A percentile compares a stretch with the other conserved stretches of the same genome.
phyloP scores from a whole-genome alignment of 2,113 vertebrate genomes.

The Brachypteracias leptosomus region DNA sequence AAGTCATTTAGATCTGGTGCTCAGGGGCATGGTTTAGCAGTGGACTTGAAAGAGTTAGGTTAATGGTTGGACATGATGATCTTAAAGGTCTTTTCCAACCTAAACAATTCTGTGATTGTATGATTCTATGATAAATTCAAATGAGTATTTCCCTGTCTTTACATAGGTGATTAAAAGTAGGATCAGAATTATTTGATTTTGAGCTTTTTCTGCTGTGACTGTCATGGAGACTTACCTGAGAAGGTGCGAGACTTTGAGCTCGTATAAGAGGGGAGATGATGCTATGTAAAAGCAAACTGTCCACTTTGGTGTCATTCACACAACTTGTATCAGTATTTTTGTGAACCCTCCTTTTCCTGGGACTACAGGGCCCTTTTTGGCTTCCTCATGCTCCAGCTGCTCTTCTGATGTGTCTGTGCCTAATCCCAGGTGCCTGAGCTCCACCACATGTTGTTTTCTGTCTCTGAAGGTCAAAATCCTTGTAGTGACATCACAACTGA shows the following conservation, averaged over 20 bases:
- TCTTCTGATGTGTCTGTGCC: neutral
- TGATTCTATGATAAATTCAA: neutral
- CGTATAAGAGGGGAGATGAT: neutral
- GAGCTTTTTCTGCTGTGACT: neutral
- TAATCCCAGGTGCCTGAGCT: neutral
- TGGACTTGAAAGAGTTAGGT: too few species aligned
- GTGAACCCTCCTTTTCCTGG: neutral
- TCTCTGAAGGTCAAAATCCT: conserved; percentile 24
- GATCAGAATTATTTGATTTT: neutral
- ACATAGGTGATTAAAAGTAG: neutral
- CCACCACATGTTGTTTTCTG: neutral
- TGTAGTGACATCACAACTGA: neutral
- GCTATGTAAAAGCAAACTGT: neutral
- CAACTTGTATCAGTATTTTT: neutral
- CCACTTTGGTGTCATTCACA: neutral
- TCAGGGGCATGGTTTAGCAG: too few species aligned
- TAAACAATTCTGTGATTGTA: too few species aligned
- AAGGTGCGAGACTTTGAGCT: neutral
- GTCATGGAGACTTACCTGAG: neutral
- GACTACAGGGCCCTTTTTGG: neutral
- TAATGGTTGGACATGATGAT: too few species aligned
- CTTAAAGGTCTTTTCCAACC: too few species aligned
- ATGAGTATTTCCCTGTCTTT: neutral
- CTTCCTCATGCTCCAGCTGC: neutral
- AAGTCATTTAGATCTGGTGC: too few species aligned